Percentiles rank a stretch among this genome's conserved stretches.
Evolutionary conservation across 2,113 vertebrate species (phyloP).

Genomic region (Thamnaconus septentrionalis): DNA sequence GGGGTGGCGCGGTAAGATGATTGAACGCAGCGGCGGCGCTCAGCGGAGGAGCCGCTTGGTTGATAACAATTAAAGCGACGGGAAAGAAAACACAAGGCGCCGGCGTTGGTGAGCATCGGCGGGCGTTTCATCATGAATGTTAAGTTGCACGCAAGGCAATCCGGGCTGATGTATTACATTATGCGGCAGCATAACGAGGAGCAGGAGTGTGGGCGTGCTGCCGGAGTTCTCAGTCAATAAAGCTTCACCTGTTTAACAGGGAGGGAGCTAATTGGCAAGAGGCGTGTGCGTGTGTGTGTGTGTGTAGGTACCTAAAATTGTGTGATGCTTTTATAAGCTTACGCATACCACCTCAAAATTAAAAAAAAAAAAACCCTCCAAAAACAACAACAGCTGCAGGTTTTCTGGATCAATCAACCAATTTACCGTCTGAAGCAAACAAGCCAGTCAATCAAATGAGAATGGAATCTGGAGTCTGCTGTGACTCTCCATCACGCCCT

Average conservation of each 20-base stretch:
- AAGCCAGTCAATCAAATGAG: too few relatives aligned
- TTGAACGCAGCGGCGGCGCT: slow-evolving; percentile 44
- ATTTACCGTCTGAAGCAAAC: too few relatives aligned
- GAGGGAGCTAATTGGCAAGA: background rate
- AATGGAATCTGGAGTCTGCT: too few relatives aligned
- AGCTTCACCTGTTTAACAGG: slow-evolving; percentile 16
- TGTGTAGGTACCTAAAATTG: too few relatives aligned
- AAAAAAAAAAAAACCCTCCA: too few relatives aligned
- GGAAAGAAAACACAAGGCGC: slow-evolving; percentile 42
- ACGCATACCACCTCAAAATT: too few relatives aligned
- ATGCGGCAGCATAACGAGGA: slow-evolving; percentile 31
- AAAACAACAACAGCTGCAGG: too few relatives aligned
- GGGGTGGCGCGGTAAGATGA: slow-evolving; percentile 49
- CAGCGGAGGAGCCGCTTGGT: slow-evolving; percentile 43
- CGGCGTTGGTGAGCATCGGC: slow-evolving; percentile 45
- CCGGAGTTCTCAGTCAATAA: slow-evolving; percentile 26
- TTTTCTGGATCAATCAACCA: too few relatives aligned
- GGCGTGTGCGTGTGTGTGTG: too few relatives aligned
- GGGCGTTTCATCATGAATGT: slow-evolving; percentile 52
- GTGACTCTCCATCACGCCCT: too few relatives aligned
- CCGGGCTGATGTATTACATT: slow-evolving; percentile 45
- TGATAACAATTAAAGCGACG: slow-evolving; percentile 64
- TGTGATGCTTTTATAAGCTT: too few relatives aligned
- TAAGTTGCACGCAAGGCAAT: slow-evolving; percentile 37
- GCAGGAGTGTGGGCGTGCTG: slow-evolving; percentile 19